Base-by-base conservation (phyloP, 2,797 vertebrate species). In the Urocyon cinereoargenteus region DNA sequence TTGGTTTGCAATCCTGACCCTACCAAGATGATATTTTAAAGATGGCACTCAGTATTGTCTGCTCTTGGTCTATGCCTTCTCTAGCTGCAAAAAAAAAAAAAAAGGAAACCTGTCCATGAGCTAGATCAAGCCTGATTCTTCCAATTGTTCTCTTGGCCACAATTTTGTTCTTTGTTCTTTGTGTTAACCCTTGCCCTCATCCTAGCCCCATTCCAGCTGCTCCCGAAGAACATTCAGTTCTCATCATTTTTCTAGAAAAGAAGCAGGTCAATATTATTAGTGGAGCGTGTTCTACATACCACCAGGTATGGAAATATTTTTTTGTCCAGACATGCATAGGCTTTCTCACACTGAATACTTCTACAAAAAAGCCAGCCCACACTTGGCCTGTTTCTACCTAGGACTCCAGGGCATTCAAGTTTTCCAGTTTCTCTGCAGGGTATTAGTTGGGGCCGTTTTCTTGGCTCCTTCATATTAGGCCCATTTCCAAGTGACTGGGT, bases 241-340 rank as follows among this genome's bases (percentile, higher is more conserved):
- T 24, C n/a, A 24, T 55, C 15, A 31, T 78, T 95, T 94, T 81
- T 57, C 82, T 55, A 86, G 61, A 45, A 78, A 15, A 94, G 24
- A 88, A 81, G 40, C 26, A 72, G 57, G 64, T 96, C 95, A 66
- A 19, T 70, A 59, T 88, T 92, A 64, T 82, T 82, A 90, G 57
- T 64, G 22, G 55, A 53, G 7, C 28, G 55, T 57, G 45, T 82
- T 61, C 79, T 34, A 28, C 83, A 81, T 92, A 92, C 55, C 81
- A 90, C 13, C 49, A 64, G n/a, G 28, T 90, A 78, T 94, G 82
- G 82, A 97, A 93, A 91, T 64, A 40, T 13, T 53, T 34, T 85
- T 87, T 94, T 91, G 66, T 93, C 26, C 28, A 92, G 94, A 87
- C 81, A 51, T 62, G 75, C 73, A 59, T 11, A 84, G 62, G 14